Conservation (phyloP, 2,888 invertebrate genomes). For the Erebia ligea region DNA sequence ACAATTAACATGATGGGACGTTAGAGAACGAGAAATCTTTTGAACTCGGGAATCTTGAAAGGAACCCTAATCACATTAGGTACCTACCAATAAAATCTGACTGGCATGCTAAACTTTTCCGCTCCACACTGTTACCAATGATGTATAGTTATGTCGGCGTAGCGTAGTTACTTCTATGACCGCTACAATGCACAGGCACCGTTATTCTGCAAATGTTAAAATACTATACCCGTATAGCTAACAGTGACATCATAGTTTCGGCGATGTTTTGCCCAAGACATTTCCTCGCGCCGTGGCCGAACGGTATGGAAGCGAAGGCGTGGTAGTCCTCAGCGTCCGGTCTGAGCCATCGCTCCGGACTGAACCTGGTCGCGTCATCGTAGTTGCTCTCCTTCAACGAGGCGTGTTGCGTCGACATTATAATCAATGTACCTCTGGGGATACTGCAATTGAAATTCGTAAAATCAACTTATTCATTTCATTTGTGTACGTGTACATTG, state of each 20-base stretch:
- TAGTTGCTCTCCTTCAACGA: constrained; percentile 85
- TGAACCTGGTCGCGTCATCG: constrained; percentile 84
- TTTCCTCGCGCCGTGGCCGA: constrained; percentile 85
- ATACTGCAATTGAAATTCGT: constrained; percentile 52
- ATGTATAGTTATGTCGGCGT: too few species aligned
- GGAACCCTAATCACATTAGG: too few species aligned
- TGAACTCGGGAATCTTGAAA: too few species aligned
- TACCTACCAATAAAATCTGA: too few species aligned
- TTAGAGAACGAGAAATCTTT: too few species aligned
- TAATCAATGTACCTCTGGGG: constrained; percentile 83
- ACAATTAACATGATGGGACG: too few species aligned
- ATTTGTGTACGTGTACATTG: too few species aligned
- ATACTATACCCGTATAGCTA: constrained; percentile 81
- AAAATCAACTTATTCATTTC: too few species aligned
- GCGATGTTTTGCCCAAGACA: constrained; percentile 85
- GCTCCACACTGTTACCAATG: too few species aligned
- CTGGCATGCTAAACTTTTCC: too few species aligned
- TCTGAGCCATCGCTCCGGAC: constrained; percentile 85
- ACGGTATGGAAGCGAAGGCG: constrained; percentile 84
- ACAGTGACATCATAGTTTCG: constrained; percentile 82
- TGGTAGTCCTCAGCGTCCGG: constrained; percentile 68
- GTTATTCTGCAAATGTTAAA: not conserved
- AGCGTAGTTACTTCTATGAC: too few species aligned
- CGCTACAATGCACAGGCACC: too few species aligned
- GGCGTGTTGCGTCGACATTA: constrained; percentile 86